phyloP scores from a whole-genome alignment of 2,888 invertebrate genomes.

The Xestobium rufovillosum region DNA sequence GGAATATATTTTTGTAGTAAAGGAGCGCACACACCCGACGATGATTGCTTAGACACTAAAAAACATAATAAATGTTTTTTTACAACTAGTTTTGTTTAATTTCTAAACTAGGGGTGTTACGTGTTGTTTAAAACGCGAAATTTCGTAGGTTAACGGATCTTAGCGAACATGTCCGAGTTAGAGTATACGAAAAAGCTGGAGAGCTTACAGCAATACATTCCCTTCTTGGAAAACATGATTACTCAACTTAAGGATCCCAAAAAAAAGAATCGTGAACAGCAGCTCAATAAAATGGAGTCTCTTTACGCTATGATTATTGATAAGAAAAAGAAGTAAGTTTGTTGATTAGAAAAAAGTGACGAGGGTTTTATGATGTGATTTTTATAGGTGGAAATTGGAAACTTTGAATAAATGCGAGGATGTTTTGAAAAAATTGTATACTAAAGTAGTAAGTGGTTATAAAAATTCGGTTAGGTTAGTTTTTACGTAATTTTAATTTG shows the following conservation, averaged over 20 bases:
- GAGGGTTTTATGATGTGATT: slow-evolving; percentile 18
- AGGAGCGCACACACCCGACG: too few relatives aligned
- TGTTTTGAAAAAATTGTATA: slow-evolving; percentile 57
- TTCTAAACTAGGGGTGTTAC: too few relatives aligned
- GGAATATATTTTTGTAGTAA: too few relatives aligned
- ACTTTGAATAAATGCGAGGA: slow-evolving; percentile 62
- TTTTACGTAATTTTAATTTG: background rate
- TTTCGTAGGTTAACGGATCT: too few relatives aligned
- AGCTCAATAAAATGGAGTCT: slow-evolving; percentile 57
- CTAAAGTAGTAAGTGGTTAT: slow-evolving; percentile 54
- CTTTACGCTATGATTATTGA: slow-evolving; percentile 55
- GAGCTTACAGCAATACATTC: slow-evolving; percentile 62
- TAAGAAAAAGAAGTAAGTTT: slow-evolving; percentile 54
- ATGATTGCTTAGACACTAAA: too few relatives aligned
- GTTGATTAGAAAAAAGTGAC: slow-evolving; percentile 7
- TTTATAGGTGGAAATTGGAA: slow-evolving; percentile 58
- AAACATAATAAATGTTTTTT: too few relatives aligned
- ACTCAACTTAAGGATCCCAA: slow-evolving; percentile 51
- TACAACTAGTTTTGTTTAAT: too few relatives aligned
- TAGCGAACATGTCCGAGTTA: slow-evolving; percentile 36
- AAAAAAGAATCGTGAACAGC: slow-evolving; percentile 48
- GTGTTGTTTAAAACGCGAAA: too few relatives aligned
- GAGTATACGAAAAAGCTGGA: slow-evolving; percentile 56
- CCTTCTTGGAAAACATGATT: slow-evolving; percentile 67
- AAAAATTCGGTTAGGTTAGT: too few relatives aligned